Conservation (phyloP, 2,797 vertebrate genomes). For the Notolepis coatsorum region DNA sequence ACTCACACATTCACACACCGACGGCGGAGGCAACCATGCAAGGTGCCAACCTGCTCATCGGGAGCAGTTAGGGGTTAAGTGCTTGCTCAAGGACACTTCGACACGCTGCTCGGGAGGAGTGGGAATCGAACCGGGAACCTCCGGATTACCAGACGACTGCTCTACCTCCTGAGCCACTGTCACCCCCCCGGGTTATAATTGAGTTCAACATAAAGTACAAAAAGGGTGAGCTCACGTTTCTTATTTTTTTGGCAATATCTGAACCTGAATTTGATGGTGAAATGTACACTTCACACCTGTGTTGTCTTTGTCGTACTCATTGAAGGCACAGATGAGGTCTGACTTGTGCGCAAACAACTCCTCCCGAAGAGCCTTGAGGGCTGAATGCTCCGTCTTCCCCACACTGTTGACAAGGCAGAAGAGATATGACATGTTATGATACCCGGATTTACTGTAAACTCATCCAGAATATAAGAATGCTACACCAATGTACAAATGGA, state of each 20-base stretch:
- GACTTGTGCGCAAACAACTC: conserved; percentile 93
- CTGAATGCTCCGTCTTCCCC: conserved; percentile 90
- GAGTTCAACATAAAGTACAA: conserved; percentile 51
- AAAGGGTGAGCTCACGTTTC: conserved; percentile 38
- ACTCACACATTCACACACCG: too few relatives aligned
- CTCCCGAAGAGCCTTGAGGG: conserved; percentile 89
- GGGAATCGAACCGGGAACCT: too few relatives aligned
- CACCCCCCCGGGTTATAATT: too few relatives aligned
- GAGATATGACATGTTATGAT: background rate
- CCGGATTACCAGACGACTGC: too few relatives aligned
- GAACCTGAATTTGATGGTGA: background rate
- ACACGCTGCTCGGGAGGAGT: too few relatives aligned
- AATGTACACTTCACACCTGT: conserved; percentile 76
- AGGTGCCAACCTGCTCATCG: too few relatives aligned
- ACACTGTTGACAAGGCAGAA: conserved; percentile 73
- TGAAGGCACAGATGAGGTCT: conserved; percentile 87
- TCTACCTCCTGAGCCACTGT: too few relatives aligned
- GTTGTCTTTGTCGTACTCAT: conserved; percentile 76
- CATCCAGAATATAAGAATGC: background rate
- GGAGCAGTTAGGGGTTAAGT: too few relatives aligned
- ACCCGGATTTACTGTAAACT: background rate
- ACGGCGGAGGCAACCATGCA: too few relatives aligned
- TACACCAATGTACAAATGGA: too few relatives aligned
- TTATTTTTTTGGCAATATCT: background rate
- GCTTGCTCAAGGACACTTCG: too few relatives aligned